phyloP scores from a whole-genome alignment of 92 coral and sea anemone genomes.

The Porites lobata region DNA sequence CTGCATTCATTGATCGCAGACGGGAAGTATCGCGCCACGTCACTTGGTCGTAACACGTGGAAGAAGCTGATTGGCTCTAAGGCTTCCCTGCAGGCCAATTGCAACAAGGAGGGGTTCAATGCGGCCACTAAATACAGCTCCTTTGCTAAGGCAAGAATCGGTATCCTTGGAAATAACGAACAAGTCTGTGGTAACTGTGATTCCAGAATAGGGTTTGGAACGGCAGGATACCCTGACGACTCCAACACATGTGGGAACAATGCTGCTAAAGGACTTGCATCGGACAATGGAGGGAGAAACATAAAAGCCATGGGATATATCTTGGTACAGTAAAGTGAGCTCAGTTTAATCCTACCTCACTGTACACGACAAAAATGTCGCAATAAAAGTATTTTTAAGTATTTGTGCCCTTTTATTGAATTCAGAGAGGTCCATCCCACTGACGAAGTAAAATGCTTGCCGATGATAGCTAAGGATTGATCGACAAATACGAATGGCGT shows the following conservation, averaged over 20 bases:
- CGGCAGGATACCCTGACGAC: neutral
- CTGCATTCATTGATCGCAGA: conserved; percentile 22
- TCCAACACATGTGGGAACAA: neutral
- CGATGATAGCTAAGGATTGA: neutral
- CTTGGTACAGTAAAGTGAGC: neutral
- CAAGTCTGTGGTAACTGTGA: neutral
- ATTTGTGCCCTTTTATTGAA: neutral
- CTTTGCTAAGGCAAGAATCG: neutral
- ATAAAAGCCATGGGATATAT: conserved; percentile 7
- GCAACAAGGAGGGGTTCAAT: neutral
- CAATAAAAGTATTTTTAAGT: neutral
- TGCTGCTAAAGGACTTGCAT: neutral
- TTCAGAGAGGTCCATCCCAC: no score
- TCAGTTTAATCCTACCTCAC: neutral
- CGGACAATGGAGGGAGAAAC: neutral
- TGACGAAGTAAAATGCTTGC: no score
- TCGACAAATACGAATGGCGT: neutral
- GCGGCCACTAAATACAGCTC: no score
- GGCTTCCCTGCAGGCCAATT: neutral
- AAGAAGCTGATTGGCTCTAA: conserved; percentile 12
- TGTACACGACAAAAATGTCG: neutral
- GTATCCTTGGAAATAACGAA: neutral
- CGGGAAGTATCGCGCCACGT: conserved; percentile 30
- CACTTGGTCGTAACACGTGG: conserved; percentile 32
- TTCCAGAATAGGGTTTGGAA: neutral